Evolutionary conservation across 2,888 invertebrate species (phyloP), one percentile per base, ranked within the genome.

Genomic region (Choristoneura rosaceana): DNA sequence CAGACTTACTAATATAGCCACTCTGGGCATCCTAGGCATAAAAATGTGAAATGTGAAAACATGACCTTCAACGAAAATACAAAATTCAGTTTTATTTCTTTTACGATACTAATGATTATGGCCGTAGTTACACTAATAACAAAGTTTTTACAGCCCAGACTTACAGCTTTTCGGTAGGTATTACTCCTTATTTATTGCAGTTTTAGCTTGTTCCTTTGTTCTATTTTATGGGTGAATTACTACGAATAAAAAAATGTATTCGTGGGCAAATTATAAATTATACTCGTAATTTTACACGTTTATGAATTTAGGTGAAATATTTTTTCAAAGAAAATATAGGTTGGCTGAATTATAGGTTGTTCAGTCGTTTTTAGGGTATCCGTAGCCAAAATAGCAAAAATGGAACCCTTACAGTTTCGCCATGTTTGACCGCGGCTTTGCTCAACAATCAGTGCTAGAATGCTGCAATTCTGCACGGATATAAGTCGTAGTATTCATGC

Each of bases 61-160:
- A 10, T 61, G 41, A 17, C 61, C 43, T 61, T 59, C 59, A 59
- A 34, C 34, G n/a, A 34, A 14, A 34, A 59, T 25, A 55, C 55
- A 55, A 55, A 55, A 55, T 25, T 55, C 55, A 4, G 55, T 17
- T 55, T 25, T 10, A 55, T 25, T 10, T 45, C 17, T 65, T 67
- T 68, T 47, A 60, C 61, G 60, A 41, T 47, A 14, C 41, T 69
- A 62, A 69, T 69, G 45, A 70, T 70, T 65, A 65, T 60, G 38
- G 64, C 70, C 64, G 70, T 41, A 59, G 58, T 64, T 60, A 58
- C 15, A 64, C 38, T 45, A 69, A 47, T 15, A 64, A 59, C 34
- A 45, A 69, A 47, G 47, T 64, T 70, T 70, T 59, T 70, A 70
- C 45, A 47, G 45, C 58, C 63, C 17, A 38, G 58, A 38, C 58